Evolutionary conservation across 2,888 invertebrate species (phyloP), one percentile per base, ranked within the genome.

Genomic region (Coleophora flavipennella): DNA sequence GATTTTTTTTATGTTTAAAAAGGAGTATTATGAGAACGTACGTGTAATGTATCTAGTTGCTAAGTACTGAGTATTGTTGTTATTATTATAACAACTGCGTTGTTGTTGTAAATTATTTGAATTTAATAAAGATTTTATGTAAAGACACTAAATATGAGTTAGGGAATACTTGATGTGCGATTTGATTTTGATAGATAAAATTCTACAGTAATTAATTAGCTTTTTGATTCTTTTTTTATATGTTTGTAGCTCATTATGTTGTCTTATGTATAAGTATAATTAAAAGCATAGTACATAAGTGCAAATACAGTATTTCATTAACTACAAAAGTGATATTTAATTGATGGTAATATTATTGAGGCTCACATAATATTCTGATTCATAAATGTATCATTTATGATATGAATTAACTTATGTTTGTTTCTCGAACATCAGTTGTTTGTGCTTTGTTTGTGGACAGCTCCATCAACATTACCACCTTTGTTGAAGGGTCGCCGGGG

Each of bases 101-200:
- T 63, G 69, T 80, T 78, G 76, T 78, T 80, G 71, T 79, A 76
- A 77, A 75, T 72, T 76, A 77, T 74, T 81, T 75, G 70, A 77
- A 73, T 77, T 77, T 75, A 75, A 71, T 62, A 64, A 64, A 58
- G 59, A 66, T 60, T 63, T 72, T 74, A 53, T 41, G 51, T 55
- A 66, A n/a, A 68, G 66, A 67, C 59, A 59, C 55, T 68, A 66
- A 52, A 55, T 67, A 64, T 67, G 63, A 60, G 53, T 45, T 55
- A 55, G 45, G 45, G 51, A 66, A 62, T 62, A 61, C 55, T 66
- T 64, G 59, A 66, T 62, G 72, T 73, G 76, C 75, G 76, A 70
- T 70, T 76, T 61, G 64, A 59, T 65, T 69, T 71, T 68, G 62
- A 56, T 61, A 50, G 38, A 54, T n/a, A 59, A 59, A 56, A 54